These are phyloP conservation scores for Empis livida DNA, from an alignment of 2,888 invertebrate species.

Conservation along the genomic window DNA sequence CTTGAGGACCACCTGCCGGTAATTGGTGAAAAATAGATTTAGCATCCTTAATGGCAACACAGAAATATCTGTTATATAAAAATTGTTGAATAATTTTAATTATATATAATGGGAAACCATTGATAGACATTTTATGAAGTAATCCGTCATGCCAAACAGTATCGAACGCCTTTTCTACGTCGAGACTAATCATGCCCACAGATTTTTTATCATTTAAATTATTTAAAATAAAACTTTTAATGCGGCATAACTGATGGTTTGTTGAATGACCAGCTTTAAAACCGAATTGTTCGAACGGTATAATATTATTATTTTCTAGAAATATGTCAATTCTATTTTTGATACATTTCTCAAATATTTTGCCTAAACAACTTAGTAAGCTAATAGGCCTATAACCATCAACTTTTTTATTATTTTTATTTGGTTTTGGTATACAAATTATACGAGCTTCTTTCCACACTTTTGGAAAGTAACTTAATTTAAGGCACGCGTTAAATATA, in stretches of 20 bases:
- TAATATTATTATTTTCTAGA: background rate
- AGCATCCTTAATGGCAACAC: too few species aligned
- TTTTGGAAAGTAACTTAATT: background rate
- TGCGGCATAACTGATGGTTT: background rate
- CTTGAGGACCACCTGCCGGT: too few species aligned
- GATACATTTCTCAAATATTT: background rate
- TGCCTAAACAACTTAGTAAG: background rate
- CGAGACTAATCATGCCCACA: background rate
- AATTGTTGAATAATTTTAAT: background rate
- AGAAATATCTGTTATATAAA: too few species aligned
- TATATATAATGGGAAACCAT: background rate
- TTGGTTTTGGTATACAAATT: background rate
- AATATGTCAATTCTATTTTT: background rate
- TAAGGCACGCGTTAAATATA: background rate
- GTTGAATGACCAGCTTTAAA: background rate
- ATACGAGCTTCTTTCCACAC: background rate
- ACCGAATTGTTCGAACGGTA: background rate
- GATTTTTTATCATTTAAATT: background rate
- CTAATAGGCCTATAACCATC: background rate
- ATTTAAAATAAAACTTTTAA: background rate
- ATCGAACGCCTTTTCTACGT: background rate
- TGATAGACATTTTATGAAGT: background rate
- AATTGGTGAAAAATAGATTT: too few species aligned
- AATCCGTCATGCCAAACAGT: background rate
- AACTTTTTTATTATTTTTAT: background rate